Evolutionary conservation across 2,113 vertebrate genomes (phyloP).

Genomic region (Xenopus borealis): DNA sequence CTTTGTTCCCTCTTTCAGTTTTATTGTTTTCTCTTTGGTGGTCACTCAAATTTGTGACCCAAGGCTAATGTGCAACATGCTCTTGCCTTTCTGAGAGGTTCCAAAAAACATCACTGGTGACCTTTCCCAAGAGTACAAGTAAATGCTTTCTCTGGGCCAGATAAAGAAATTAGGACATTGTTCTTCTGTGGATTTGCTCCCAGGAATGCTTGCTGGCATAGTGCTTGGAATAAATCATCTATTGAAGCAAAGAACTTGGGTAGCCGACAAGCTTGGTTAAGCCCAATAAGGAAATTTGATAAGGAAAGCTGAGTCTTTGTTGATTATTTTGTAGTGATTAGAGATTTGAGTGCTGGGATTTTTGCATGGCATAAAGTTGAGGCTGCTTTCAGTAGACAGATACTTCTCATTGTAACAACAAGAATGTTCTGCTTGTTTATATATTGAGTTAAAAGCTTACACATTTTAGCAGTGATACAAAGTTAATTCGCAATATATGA

Average conservation of each 20-base stretch:
- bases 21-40: conserved; percentile 53
- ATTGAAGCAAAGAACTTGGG: conserved; percentile 78
- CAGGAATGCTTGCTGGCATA: conserved; percentile 76
- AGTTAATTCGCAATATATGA: too few relatives aligned
- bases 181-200: conserved; percentile 71
- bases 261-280: conserved; percentile 77
- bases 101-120: conserved; percentile 68
- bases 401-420: too few relatives aligned
- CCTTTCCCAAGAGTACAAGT: conserved; percentile 70
- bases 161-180: conserved; percentile 72
- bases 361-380: conserved; percentile 65
- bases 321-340: conserved; percentile 74
- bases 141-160: conserved; percentile 57
- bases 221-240: conserved; percentile 71
- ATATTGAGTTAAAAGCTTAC: too few relatives aligned
- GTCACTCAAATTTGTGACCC: conserved; percentile 55
- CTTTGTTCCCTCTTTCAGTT: rapidly evolving
- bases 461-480: too few relatives aligned
- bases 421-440: too few relatives aligned
- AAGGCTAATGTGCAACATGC: conserved; percentile 55
- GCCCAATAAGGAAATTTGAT: conserved; percentile 72
- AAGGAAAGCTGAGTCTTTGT: conserved; percentile 82
- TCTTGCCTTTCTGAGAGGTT: conserved; percentile 56
- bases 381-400: conserved; percentile 62
- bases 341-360: conserved; percentile 77